A percentile compares a stretch with the other conserved stretches of the same genome.
phyloP scores from a whole-genome alignment of 2,888 invertebrate species.

The Rhagonycha lutea region DNA sequence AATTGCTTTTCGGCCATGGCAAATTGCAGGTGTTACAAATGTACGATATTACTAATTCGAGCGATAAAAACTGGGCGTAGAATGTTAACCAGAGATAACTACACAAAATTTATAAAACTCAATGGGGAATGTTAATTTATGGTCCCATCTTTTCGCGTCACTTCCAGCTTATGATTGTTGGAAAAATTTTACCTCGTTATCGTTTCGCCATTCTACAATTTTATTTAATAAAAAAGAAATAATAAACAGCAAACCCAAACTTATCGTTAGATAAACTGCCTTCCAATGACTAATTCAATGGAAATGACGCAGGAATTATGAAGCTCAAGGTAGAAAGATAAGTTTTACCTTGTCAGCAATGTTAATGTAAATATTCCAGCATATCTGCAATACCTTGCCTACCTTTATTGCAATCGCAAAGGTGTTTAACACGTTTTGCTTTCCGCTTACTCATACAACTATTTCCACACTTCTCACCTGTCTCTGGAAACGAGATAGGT shows the following conservation, averaged over 20 bases:
- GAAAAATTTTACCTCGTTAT: background rate
- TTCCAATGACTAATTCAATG: background rate
- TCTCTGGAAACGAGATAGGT: constrained; percentile 13
- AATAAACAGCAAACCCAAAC: background rate
- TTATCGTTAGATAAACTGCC: background rate
- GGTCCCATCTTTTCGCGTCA: background rate
- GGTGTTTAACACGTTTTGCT: constrained; percentile 14
- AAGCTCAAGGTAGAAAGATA: constrained; percentile 13
- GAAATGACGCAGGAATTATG: background rate
- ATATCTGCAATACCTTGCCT: constrained; percentile 15
- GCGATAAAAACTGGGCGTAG: constrained; percentile 33
- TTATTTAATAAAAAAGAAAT: background rate
- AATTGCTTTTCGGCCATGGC: constrained; percentile 55
- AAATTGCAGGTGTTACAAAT: constrained; percentile 56
- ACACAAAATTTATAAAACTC: constrained; percentile 21
- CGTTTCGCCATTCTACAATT: background rate
- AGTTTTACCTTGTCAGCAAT: constrained; percentile 4
- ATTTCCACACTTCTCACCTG: constrained; percentile 20
- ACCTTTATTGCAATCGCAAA: constrained; percentile 7
- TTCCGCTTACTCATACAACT: constrained; percentile 10
- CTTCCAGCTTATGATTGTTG: background rate
- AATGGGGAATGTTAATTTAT: constrained; percentile 8
- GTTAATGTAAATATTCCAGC: constrained; percentile 8
- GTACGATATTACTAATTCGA: constrained; percentile 44
- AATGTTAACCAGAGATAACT: constrained; percentile 26